These are phyloP conservation scores for Tamias sibiricus DNA, from an alignment of 2,113 vertebrate species.

Conservation along the genomic window DNA sequence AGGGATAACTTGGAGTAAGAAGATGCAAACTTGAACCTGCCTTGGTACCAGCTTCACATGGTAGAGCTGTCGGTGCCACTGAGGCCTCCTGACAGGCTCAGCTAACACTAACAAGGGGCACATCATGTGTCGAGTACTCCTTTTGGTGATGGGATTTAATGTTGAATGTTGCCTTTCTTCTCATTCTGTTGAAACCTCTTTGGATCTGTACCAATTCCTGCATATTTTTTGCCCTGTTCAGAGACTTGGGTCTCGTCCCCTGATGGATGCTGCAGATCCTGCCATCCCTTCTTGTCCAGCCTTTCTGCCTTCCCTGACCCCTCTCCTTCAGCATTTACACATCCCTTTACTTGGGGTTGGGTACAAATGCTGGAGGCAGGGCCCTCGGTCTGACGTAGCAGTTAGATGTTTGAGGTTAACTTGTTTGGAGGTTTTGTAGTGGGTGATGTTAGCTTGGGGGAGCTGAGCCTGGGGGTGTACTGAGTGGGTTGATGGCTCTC, in stretches of 20 bases:
- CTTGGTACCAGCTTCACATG: not conserved
- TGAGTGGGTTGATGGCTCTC: not conserved
- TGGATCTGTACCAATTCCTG: not conserved
- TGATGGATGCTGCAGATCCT: too few relatives aligned
- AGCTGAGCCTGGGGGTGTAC: not conserved
- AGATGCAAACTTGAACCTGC: not conserved
- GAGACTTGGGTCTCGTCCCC: not conserved
- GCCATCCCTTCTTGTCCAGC: not conserved
- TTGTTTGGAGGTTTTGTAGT: not conserved
- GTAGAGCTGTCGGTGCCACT: not conserved
- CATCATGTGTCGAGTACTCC: rapidly evolving
- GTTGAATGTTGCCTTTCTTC: not conserved
- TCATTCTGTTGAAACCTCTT: not conserved
- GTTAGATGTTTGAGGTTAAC: not conserved
- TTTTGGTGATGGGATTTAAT: not conserved
- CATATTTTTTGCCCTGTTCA: not conserved
- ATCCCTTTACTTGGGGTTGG: not conserved
- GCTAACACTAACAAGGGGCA: rapidly evolving
- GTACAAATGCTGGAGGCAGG: too few relatives aligned
- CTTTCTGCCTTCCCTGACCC: too few relatives aligned
- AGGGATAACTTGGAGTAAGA: not conserved
- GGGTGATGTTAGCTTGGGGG: not conserved
- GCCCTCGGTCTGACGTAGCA: not conserved
- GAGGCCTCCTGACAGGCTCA: not conserved
- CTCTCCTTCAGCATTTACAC: not conserved